phyloP scores from a whole-genome alignment of 2,113 vertebrate species.

The Thamnaconus septentrionalis region DNA sequence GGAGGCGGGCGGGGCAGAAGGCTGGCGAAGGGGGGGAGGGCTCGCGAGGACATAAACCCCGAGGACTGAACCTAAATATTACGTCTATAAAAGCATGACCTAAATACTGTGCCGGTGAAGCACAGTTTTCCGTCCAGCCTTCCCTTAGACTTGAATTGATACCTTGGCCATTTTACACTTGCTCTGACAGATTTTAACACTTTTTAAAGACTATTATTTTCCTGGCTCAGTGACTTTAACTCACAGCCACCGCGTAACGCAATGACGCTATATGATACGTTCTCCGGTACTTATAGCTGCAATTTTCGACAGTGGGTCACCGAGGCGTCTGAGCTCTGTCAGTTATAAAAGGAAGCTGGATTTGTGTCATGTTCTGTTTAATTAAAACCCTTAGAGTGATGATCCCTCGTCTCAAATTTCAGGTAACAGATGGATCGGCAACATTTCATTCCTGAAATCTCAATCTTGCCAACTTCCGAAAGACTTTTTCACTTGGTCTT shows the following conservation, averaged over 20 bases:
- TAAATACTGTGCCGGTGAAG: conserved; percentile 67
- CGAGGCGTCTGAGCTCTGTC: neutral
- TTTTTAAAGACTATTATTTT: conserved; percentile 49
- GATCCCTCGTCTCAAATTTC: too few species aligned
- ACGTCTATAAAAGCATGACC: conserved; percentile 65
- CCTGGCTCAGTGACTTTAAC: conserved; percentile 24
- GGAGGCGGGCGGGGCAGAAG: conserved; percentile 30
- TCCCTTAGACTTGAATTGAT: conserved; percentile 41
- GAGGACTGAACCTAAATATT: conserved; percentile 66
- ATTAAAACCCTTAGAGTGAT: too few species aligned
- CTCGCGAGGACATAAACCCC: conserved; percentile 42
- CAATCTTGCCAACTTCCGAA: too few species aligned
- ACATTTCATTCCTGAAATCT: too few species aligned
- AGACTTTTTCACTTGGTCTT: too few species aligned
- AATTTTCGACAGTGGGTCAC: conserved; percentile 1
- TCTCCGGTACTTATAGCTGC: neutral
- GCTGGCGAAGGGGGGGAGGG: conserved; percentile 58
- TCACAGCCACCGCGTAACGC: conserved; percentile 31
- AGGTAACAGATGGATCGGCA: too few species aligned
- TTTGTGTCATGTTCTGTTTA: neutral
- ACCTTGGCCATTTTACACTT: conserved; percentile 32
- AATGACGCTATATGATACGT: conserved; percentile 18
- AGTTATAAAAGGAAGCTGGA: neutral
- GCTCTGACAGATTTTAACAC: conserved; percentile 44
- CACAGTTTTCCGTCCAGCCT: conserved; percentile 56